Conservation (phyloP, 2,113 vertebrate species). For the Ictalurus furcatus region DNA sequence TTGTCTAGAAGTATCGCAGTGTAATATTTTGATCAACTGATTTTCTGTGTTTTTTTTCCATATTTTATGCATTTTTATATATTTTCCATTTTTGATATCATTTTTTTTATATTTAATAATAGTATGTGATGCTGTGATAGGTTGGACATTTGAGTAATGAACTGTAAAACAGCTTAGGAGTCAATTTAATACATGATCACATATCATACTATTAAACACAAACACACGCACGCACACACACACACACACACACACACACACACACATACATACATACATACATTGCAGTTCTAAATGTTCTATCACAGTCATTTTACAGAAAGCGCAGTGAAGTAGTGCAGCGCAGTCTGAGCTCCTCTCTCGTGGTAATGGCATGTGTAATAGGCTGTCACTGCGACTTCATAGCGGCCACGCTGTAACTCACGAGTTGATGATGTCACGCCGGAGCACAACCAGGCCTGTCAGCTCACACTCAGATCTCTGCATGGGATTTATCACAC, state of each 20-base stretch:
- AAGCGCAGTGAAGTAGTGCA: not conserved
- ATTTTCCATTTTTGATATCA: not conserved
- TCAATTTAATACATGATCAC: not conserved
- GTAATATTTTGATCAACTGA: not conserved
- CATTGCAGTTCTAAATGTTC: not conserved
- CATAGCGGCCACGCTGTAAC: conserved; percentile 61
- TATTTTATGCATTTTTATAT: not conserved
- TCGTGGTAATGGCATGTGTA: conserved; percentile 19
- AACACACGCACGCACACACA: too few species aligned
- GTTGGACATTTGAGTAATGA: not conserved
- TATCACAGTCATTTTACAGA: not conserved
- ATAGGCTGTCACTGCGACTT: conserved; percentile 41
- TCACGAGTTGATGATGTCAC: conserved; percentile 66
- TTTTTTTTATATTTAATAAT: not conserved
- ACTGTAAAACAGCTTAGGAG: not conserved
- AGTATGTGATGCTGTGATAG: not conserved
- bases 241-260: not conserved
- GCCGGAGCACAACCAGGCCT: conserved; percentile 68
- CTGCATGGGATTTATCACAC: conserved; percentile 76
- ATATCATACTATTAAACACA: not conserved
- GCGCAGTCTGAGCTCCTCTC: conserved; percentile 23
- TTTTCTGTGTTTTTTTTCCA: not conserved
- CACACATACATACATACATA: conserved; percentile 2
- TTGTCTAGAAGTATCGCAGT: not conserved
- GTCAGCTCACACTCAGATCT: conserved; percentile 79